phyloP scores from a whole-genome alignment of 2,888 invertebrate genomes.

The Cantharis lateralis region DNA sequence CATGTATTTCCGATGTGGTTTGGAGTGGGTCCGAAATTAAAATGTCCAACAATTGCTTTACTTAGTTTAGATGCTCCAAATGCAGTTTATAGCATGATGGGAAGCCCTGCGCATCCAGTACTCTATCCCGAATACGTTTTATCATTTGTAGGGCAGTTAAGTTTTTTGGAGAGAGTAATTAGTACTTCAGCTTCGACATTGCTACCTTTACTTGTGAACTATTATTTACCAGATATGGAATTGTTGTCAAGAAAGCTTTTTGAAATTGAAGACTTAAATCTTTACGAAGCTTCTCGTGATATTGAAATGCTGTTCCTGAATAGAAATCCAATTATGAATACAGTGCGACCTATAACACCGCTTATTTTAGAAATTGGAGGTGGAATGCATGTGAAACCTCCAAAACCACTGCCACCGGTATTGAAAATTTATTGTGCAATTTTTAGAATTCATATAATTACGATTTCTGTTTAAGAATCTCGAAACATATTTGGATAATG shows the following conservation, averaged over 20 bases:
- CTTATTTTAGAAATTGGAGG: constrained; percentile 44
- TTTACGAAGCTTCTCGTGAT: constrained; percentile 39
- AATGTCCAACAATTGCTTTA: not conserved
- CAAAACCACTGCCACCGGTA: constrained; percentile 35
- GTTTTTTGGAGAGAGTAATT: not conserved
- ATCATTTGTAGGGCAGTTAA: not conserved
- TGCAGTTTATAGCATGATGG: not conserved
- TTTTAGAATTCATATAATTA: not conserved
- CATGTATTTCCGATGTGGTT: not conserved
- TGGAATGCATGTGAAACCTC: constrained; percentile 39
- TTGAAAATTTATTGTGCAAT: too few species aligned
- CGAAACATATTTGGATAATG: constrained; percentile 32
- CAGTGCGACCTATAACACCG: constrained; percentile 43
- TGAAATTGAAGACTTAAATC: constrained; percentile 41
- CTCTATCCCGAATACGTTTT: not conserved
- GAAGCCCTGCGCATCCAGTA: not conserved
- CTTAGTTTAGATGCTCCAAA: not conserved
- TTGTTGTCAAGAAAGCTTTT: constrained; percentile 37
- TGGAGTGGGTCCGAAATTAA: not conserved
- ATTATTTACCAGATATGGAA: not conserved
- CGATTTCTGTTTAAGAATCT: constrained; percentile 6
- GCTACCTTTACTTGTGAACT: not conserved
- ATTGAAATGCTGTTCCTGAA: constrained; percentile 47
- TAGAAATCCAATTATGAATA: constrained; percentile 45
- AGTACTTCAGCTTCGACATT: not conserved